Base-by-base conservation (phyloP, 2,888 invertebrate species). In the Portevinia maculata region DNA sequence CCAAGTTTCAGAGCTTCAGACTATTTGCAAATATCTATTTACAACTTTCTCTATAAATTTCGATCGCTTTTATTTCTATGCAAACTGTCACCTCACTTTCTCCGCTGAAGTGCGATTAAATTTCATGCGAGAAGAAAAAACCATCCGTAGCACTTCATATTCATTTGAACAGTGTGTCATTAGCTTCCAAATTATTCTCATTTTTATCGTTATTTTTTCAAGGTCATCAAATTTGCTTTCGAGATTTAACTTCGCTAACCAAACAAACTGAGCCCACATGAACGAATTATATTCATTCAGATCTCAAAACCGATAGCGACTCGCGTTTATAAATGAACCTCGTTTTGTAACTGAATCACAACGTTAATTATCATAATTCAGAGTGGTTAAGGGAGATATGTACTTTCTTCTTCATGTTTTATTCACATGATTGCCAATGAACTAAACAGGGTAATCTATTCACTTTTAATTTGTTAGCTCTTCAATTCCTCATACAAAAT, bases 261-360 rank as follows among this genome's bases (percentile, higher is more conserved):
- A 46, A 69, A 32, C 69, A 39, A 69, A 59, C 57, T 69, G 57
- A 69, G 57, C 37, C 39, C 48, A 39, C 39, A 19, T 50, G 8
- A 48, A 69, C 13, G 37, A 39, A 57, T 37, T 32, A 28, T 28
- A 39, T 34, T 48, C 48, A 48, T 28, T 19, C 37, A 57, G 39
- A 9, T 37, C 48, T 32, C 9, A 46, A 21, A 6, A 9, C 60
- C 32, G 13, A 32, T 30, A 52, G 17, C 39, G 39, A 34, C 53
- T 37, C n/a, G 13, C 34, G 13, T 57, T 60, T 39, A 15, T 17
- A 41, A 44, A 65, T 53, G 48, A 37, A 19, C 41, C 41, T 59
- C 48, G 30, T 37, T 55, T 34, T 24, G 24, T 21, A 55, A 46
- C 34, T 9, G n/a, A 67, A 55, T 13, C 34, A 67, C 4, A 34